A percentile compares a stretch with the other conserved stretches of the same genome.
Evolutionary conservation across 2,888 invertebrate species (phyloP).

Genomic region (Spisula subtruncata): DNA sequence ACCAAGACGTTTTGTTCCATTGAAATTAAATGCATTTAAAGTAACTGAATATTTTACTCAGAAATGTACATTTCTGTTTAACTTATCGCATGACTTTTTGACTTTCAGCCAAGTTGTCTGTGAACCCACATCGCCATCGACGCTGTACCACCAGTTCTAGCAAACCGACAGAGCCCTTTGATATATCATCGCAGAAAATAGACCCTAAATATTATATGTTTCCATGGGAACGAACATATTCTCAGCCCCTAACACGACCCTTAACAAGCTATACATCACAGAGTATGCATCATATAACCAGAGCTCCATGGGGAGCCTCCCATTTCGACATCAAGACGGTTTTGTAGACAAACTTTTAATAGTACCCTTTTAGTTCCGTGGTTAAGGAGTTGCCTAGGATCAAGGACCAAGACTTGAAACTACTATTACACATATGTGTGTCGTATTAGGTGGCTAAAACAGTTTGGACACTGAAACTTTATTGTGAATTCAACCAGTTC

Average conservation of each 20-base stretch:
- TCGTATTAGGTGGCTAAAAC: too few species aligned
- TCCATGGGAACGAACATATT: conserved; percentile 41
- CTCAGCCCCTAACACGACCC: conserved; percentile 10
- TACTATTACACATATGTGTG: too few species aligned
- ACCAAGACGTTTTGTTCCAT: too few species aligned
- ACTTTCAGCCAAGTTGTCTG: conserved; percentile 42
- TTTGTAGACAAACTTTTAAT: neutral
- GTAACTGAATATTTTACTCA: too few species aligned
- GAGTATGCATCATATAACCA: neutral
- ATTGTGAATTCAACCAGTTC: too few species aligned
- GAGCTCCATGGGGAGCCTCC: neutral
- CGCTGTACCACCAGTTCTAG: neutral
- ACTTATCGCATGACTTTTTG: neutral
- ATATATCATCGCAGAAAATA: conserved; percentile 9
- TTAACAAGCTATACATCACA: neutral
- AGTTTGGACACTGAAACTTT: too few species aligned
- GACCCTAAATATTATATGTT: conserved; percentile 25
- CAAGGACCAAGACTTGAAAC: too few species aligned
- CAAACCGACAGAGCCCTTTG: neutral
- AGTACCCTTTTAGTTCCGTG: too few species aligned
- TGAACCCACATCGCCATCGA: conserved; percentile 47
- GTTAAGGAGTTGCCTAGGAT: too few species aligned
- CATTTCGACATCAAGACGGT: neutral
- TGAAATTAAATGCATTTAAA: too few species aligned
- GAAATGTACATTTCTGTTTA: too few species aligned